Percentiles rank a stretch among this genome's conserved stretches.
These are phyloP conservation scores for Herpetotheres cachinnans DNA, from an alignment of 2,113 vertebrate genomes.

Conservation along the genomic window DNA sequence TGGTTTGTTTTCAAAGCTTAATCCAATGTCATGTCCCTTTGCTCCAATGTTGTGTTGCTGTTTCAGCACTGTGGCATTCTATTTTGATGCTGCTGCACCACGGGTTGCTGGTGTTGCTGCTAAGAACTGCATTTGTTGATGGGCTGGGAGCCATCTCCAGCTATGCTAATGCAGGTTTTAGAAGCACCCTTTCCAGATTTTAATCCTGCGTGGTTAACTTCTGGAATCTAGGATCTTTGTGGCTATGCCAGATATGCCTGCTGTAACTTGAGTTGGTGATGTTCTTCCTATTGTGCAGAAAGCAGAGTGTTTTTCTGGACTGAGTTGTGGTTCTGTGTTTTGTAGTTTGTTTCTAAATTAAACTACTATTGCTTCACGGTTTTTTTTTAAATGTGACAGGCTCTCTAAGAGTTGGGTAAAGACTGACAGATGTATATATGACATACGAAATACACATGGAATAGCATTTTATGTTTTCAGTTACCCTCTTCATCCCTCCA, in stretches of 20 bases:
- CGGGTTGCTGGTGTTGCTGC: neutral
- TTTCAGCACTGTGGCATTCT: neutral
- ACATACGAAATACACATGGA: neutral
- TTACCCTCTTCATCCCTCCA: neutral
- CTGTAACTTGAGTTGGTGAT: neutral
- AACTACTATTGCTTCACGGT: fast-evolving
- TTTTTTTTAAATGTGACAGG: neutral
- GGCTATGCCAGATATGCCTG: neutral
- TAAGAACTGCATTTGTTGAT: neutral
- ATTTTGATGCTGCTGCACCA: neutral
- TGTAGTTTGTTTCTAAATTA: neutral
- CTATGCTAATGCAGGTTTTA: neutral
- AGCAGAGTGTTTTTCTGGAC: neutral
- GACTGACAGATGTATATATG: neutral
- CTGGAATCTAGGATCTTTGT: neutral
- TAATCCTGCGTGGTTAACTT: neutral
- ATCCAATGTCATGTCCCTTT: neutral
- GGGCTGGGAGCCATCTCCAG: neutral
- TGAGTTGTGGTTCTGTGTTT: neutral
- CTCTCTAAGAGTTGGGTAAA: neutral
- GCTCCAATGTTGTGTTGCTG: neutral
- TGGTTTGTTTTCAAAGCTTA: neutral
- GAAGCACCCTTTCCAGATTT: neutral
- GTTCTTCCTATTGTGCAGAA: neutral
- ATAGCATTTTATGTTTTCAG: neutral